Base-by-base conservation (phyloP, 37 sponge, comb jelly and placozoan species). In the Chondrilla cf. caribensis region DNA sequence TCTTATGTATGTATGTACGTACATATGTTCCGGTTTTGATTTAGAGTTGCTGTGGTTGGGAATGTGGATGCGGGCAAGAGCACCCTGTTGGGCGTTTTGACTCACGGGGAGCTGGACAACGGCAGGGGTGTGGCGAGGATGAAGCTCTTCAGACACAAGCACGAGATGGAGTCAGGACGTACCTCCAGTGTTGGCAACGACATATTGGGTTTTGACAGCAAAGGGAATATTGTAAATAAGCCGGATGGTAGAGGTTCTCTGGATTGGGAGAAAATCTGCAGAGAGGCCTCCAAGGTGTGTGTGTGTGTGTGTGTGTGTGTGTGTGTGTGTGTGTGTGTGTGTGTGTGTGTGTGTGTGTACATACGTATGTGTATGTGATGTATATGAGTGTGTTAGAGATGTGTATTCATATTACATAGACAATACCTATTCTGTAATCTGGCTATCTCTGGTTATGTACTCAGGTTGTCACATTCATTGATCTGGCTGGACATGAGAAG, bases 1-100 rank as follows among this genome's bases (percentile, higher is more conserved):
- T n/a, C n/a, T n/a, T n/a, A n/a, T n/a, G n/a, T n/a, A n/a, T n/a
- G n/a, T n/a, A n/a, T n/a, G n/a, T n/a, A n/a, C n/a, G 29, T 62
- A n/a, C 15, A n/a, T 40, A 3, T 28, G 7, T 54, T 67, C 51
- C 5, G 24, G 29, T 58, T 81, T 47, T 38, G 2, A 59, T 77
- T 60, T 79, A 93, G 99, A 70, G 96, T 98, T 79, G 99, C 99
- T 41, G 99, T 98, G 58, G 97, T 98, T 70, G 99, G 99, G 22
- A 98, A 98, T 86, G 99, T 98, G 47, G 99, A 98, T 83, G 99
- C 99, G 43, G 99, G 99, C 58, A 98, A 98, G 89, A 95, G 96
- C 78, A 98, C 99, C 37, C 90, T 98, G 62, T 90, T 98, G 0
- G 99, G 99, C 3, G 99, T 98, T 38, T 85, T 98, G 58, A 98